Base-by-base conservation (phyloP, 1,140 invertebrate species). In the Zaprionus nigranus region DNA sequence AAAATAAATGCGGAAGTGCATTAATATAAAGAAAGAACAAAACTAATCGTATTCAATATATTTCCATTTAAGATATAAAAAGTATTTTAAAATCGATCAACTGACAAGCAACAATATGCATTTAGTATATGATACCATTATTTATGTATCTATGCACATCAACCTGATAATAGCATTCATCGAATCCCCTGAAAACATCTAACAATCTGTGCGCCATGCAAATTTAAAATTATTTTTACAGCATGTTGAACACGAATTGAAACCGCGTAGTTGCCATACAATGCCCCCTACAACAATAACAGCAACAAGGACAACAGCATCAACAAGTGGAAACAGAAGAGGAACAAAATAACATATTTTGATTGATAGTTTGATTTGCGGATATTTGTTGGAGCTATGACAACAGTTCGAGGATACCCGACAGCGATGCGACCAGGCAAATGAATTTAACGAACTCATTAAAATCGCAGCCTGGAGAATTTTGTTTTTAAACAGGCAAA, bases 391-490 rank as follows among this genome's bases (percentile, higher is more conserved):
- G 36, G n/a, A 60, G 46, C 59, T 46, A 63, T 70, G 51, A 46
- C 60, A 73, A 66, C 43, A 28, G 26, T 9, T n/a, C 2, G 40
- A 46, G n/a, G 40, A 20, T 17, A 17, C 40, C 40, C n/a, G 40
- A 9, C 6, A n/a, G 13, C 3, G 59, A 64, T 67, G 66, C 71
- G n/a, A 5, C 36, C 38, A 69, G 3, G 64, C 76, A 61, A 40
- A 69, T 68, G 17, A 79, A 67, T 86, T 76, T 87, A 74, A 87
- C 79, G 66, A 80, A 57, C 60, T 80, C 62, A 74, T 79, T n/a
- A n/a, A n/a, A n/a, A n/a, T n/a, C n/a, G n/a, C n/a, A n/a, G n/a
- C n/a, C n/a, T n/a, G n/a, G n/a, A n/a, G n/a, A n/a, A n/a, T n/a
- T n/a, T n/a, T n/a, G n/a, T n/a, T n/a, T n/a, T n/a, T n/a, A n/a